Percentiles rank a stretch among this genome's conserved stretches.
phyloP scores from a whole-genome alignment of 1,140 invertebrate genomes.

The Drosophila baimaii region DNA sequence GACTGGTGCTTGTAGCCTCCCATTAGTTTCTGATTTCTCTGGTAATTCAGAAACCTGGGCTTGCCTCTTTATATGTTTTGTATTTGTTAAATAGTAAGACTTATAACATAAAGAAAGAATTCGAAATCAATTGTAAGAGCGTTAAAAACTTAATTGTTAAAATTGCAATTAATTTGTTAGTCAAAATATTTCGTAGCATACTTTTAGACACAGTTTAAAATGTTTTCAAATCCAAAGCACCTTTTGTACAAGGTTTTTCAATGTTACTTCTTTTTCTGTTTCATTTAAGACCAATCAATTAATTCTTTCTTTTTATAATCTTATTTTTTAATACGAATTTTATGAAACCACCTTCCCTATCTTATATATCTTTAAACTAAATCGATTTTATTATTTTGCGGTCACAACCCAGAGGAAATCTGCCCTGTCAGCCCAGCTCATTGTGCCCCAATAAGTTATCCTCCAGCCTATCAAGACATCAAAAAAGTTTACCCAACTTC shows the following conservation, averaged over 20 bases:
- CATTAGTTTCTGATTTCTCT: background rate
- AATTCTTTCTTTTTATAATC: background rate
- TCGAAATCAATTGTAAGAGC: background rate
- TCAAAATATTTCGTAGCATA: background rate
- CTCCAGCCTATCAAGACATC: slow-evolving; percentile 59
- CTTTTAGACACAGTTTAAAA: background rate
- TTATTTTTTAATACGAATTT: background rate
- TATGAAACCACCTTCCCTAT: background rate
- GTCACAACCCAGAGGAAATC: background rate
- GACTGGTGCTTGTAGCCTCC: too few species aligned
- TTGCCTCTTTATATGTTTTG: background rate
- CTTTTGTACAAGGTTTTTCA: background rate
- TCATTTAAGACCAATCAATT: background rate
- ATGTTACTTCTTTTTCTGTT: background rate
- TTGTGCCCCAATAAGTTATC: slow-evolving; percentile 36
- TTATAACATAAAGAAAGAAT: background rate
- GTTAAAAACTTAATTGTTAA: background rate
- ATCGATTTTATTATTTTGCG: background rate
- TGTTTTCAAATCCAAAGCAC: background rate
- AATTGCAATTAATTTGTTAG: background rate
- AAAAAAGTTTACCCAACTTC: slow-evolving; percentile 40
- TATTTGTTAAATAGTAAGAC: background rate
- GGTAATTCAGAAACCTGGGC: background rate
- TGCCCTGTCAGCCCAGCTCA: slow-evolving; percentile 41
- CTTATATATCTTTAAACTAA: background rate